A percentile compares a stretch with the other conserved stretches of the same genome.
These are phyloP conservation scores for Tolmerus cingulatus DNA, from an alignment of 2,888 invertebrate genomes.

Conservation along the genomic window DNA sequence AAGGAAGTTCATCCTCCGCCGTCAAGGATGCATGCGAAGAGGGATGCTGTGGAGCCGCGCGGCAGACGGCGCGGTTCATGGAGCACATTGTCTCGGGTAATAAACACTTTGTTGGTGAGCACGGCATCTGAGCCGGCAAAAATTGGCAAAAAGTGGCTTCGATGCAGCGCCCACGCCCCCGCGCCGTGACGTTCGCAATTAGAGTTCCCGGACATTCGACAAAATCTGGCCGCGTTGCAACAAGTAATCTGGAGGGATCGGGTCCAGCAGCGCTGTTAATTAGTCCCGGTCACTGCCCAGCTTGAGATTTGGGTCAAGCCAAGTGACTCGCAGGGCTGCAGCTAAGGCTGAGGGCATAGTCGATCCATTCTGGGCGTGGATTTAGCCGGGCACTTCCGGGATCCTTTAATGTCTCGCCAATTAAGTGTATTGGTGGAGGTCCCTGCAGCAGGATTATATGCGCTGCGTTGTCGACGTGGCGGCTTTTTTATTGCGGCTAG, in stretches of 20 bases:
- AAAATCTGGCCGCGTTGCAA: conserved; percentile 40
- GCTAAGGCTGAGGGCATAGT: neutral
- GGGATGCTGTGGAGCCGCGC: neutral
- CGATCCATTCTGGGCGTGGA: neutral
- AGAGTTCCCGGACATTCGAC: conserved; percentile 6
- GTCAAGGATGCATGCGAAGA: neutral
- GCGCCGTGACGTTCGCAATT: conserved; percentile 11
- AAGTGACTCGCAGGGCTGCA: neutral
- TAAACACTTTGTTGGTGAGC: conserved; percentile 46
- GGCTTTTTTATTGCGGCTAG: conserved; percentile 44
- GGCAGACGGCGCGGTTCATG: neutral
- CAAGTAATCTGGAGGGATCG: conserved; percentile 28
- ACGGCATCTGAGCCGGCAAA: neutral
- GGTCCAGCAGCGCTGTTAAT: neutral
- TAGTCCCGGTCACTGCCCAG: neutral
- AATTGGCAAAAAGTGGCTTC: neutral
- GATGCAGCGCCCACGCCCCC: neutral
- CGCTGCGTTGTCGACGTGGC: neutral
- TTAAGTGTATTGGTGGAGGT: conserved; percentile 15
- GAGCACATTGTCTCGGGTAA: conserved; percentile 44
- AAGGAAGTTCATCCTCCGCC: conserved; percentile 42
- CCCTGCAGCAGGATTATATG: neutral
- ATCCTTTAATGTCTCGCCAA: conserved; percentile 39
- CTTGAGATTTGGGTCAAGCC: conserved; percentile 4
- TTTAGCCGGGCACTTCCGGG: neutral